Percentiles rank a stretch among this genome's conserved stretches.
These are phyloP conservation scores for Creontiades dilutus DNA, from an alignment of 2,888 invertebrate species.

Conservation along the genomic window DNA sequence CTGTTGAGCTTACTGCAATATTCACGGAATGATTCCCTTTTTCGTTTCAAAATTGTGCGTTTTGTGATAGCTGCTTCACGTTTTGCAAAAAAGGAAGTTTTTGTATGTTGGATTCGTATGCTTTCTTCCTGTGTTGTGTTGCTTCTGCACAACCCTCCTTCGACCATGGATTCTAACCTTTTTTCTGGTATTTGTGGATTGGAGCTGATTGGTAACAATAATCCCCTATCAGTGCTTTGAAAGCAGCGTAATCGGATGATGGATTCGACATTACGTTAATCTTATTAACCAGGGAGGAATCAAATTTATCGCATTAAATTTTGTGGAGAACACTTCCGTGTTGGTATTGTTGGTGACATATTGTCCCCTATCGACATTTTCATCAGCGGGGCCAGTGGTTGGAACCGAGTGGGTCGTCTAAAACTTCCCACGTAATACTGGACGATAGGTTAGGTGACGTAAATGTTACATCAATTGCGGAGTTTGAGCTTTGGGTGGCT, in stretches of 20 bases:
- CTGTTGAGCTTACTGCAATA: conserved; percentile 44
- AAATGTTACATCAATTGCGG: conserved; percentile 46
- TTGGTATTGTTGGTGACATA: conserved; percentile 10
- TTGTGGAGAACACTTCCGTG: conserved; percentile 16
- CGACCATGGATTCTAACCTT: conserved; percentile 1
- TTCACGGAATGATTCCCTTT: conserved; percentile 33
- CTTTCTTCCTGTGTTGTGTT: conserved; percentile 17
- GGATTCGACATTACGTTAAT: conserved; percentile 31
- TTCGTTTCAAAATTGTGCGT: conserved; percentile 40
- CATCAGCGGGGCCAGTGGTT: conserved; percentile 3
- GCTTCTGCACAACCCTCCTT: neutral
- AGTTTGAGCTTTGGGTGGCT: neutral
- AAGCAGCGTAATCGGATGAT: neutral
- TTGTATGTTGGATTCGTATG: conserved; percentile 28
- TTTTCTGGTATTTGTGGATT: conserved; percentile 1
- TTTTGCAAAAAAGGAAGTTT: conserved; percentile 43
- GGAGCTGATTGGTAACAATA: conserved; percentile 4
- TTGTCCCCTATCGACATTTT: conserved; percentile 33
- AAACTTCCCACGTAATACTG: conserved; percentile 40
- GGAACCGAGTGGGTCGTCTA: conserved; percentile 44
- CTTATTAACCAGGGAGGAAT: conserved; percentile 15
- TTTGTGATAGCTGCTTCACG: conserved; percentile 25
- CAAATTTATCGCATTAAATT: conserved; percentile 29
- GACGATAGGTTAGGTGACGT: conserved; percentile 26
- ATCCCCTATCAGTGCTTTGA: neutral